A percentile compares a stretch with the other conserved stretches of the same genome.
Conservation (phyloP, 2,888 invertebrate species). For the Acrobasis suavella region DNA sequence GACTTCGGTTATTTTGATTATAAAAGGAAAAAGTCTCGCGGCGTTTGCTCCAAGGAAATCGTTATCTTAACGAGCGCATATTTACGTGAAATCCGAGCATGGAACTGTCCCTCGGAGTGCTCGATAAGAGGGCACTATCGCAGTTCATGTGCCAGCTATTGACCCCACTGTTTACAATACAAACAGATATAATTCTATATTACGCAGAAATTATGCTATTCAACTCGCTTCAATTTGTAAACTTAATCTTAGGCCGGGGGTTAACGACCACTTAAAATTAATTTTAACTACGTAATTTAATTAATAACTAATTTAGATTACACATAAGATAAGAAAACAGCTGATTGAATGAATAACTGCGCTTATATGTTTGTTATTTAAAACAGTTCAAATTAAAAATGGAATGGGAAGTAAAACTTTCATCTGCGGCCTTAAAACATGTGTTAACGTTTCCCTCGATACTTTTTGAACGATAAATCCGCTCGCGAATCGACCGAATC, state of each 20-base stretch:
- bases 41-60: constrained; percentile 67
- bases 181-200: constrained; percentile 51
- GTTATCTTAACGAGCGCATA: constrained; percentile 77
- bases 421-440: constrained; percentile 70
- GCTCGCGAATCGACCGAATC: constrained; percentile 71
- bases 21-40: constrained; percentile 64
- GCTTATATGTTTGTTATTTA: constrained; percentile 53
- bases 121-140: constrained; percentile 72
- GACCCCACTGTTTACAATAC: constrained; percentile 74
- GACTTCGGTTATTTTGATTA: constrained; percentile 58
- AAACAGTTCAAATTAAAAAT: constrained; percentile 68
- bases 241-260: constrained; percentile 62
- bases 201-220: constrained; percentile 64
- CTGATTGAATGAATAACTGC: constrained; percentile 42
- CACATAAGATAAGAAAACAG: constrained; percentile 44
- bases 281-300: constrained; percentile 44
- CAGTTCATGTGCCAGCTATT: constrained; percentile 78
- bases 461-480: constrained; percentile 71
- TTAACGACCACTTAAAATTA: constrained; percentile 73
- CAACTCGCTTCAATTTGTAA: constrained; percentile 65
- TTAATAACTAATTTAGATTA: constrained; percentile 46
- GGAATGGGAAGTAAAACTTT: constrained; percentile 72
- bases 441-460: constrained; percentile 65
- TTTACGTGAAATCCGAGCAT: constrained; percentile 77
- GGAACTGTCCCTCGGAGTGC: constrained; percentile 67